Evolutionary conservation across 2,797 vertebrate genomes (phyloP), one percentile per base, ranked within the genome.

Genomic region (Lates japonicus): DNA sequence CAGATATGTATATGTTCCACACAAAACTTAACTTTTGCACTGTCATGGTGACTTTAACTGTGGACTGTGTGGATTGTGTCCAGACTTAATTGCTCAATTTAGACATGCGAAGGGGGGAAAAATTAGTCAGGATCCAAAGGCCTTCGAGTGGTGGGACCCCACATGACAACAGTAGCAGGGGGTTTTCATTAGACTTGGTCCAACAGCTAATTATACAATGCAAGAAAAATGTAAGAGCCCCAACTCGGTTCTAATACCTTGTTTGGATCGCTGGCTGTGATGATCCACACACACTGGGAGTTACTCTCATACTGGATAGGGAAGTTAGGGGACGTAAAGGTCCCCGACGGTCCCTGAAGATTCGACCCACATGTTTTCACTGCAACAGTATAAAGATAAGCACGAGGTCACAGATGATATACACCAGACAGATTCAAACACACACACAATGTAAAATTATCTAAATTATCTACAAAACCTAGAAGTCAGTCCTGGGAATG

Each of bases 301-400:
- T 99, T 99, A 86, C 98, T 98, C 92, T 99, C 98, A 61, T 99
- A 99, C 52, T 99, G 98, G 77, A 99, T 98, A 0, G 98, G 98
- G 80, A 98, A 99, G 84, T 99, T 99, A 1, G 98, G 98, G 2
- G 98, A 99, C 0, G 97, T 99, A 78, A 99, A 98, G 37, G 97
- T 93, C 9, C 98, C 98, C 1, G 96, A 98, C 0, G 98, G 98
- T 41, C 98, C 98, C 46, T 96, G 97, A 35, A 99, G 96, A 54
- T 99, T 99, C 0, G 97, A 98, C 19, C 98, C 98, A 57, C 98
- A 99, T 0, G 98, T 99, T 94, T 98, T 97, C 49, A 98, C 98
- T 99, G 93, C 59, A 95, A 93, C 22, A 57, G 22, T 8, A 75
- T 19, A 33, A 55, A 78, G 10, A 70, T 5, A 62, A 55, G 67